Percentiles rank a stretch among this genome's conserved stretches.
Evolutionary conservation across 2,797 vertebrate species (phyloP).

Genomic region (Sparidentex hasta): DNA sequence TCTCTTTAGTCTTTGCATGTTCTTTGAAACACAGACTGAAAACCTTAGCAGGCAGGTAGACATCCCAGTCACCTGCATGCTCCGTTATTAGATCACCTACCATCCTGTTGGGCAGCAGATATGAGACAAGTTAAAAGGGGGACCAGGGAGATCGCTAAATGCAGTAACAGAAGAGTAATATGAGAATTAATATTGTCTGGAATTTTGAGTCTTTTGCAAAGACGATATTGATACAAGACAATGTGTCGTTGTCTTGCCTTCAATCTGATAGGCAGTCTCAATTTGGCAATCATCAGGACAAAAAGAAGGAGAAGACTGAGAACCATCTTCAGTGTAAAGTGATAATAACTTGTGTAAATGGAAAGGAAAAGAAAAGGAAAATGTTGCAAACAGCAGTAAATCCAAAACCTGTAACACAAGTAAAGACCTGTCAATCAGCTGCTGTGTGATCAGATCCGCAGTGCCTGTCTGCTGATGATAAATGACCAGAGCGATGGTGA

Average conservation of each 20-base stretch:
- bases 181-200: no score
- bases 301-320: not conserved
- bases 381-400: not conserved
- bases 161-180: not conserved
- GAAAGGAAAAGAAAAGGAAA: no score
- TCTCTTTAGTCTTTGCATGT: conserved; percentile 73
- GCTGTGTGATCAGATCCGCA: conserved; percentile 70
- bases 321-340: not conserved
- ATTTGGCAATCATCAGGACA: not conserved
- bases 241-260: no score
- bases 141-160: not conserved
- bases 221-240: no score
- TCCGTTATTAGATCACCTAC: conserved; percentile 74
- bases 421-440: conserved; percentile 78
- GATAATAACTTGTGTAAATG: not conserved
- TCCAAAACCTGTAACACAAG: not conserved
- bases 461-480: conserved; percentile 78
- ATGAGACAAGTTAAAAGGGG: not conserved
- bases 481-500: conserved; percentile 62
- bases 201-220: no score
- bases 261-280: not conserved
- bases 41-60: conserved; percentile 80
- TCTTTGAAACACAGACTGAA: conserved; percentile 81
- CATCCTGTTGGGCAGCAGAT: conserved; percentile 69
- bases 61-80: conserved; percentile 79